Evolutionary conservation across 2,113 vertebrate genomes (phyloP).

Genomic region (Gobius niger): DNA sequence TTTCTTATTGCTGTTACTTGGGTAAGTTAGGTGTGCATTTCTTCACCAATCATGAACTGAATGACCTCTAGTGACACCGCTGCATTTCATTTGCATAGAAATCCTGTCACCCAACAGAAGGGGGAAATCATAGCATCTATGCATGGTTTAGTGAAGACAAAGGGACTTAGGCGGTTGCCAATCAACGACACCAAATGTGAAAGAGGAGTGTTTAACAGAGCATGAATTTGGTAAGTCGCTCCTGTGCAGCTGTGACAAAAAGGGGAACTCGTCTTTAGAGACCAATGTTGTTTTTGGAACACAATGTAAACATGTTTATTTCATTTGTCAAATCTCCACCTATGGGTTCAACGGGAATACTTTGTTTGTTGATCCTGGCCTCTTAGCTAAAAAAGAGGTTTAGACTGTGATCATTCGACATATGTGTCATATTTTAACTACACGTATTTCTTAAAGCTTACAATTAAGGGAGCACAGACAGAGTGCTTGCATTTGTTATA

Average conservation of each 20-base stretch:
- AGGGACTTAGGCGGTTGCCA: neutral
- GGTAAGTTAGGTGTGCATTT: neutral
- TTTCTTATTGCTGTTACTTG: neutral
- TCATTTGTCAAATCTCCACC: neutral
- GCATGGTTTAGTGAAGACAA: constrained; percentile 7
- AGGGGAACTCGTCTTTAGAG: constrained; percentile 1
- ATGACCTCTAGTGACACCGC: neutral
- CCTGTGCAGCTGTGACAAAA: constrained; percentile 3
- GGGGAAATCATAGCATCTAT: neutral
- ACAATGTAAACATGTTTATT: constrained; percentile 9
- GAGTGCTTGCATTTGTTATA: no score
- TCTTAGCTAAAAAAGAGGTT: neutral
- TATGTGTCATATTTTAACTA: neutral
- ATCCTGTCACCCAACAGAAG: neutral
- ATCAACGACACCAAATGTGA: constrained; percentile 3
- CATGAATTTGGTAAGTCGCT: neutral
- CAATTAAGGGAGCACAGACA: no score
- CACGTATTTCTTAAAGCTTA: no score
- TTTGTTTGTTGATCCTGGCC: neutral
- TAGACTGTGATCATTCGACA: neutral
- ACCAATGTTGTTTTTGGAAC: constrained; percentile 8
- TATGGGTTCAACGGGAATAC: neutral
- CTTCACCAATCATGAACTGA: neutral
- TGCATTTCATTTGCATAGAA: neutral
- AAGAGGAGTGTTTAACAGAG: constrained; percentile 5